Evolutionary conservation across 2,113 vertebrate species (phyloP), one percentile per base, ranked within the genome.

Genomic region (Erythrolamprus reginae): DNA sequence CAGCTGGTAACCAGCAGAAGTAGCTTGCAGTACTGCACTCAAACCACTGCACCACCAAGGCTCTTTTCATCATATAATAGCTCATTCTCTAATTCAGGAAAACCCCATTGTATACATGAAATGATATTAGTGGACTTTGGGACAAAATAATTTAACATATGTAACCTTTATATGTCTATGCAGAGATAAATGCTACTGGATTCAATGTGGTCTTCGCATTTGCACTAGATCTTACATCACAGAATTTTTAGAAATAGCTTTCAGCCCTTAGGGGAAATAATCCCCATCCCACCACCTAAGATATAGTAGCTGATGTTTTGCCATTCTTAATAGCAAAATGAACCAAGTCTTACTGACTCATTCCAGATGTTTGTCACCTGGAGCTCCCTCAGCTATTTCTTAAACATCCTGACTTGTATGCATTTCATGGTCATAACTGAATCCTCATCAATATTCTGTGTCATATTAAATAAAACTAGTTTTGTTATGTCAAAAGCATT

Each of bases 401-500:
- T 52, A n/a, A 93, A 52, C 2, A 3, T 92, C 83, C n/a, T 26
- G 93, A 26, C 5, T 89, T 58, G 53, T 92, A 82, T 82, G 88
- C 17, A 88, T 90, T 86, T 89, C 92, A 28, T 19, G 52, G 51
- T 61, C 15, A 53, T 0, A 88, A n/a, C 3, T 90, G 89, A 90
- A 92, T 65, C 53, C 12, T 50, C 42, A 58, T 50, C 61, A 88
- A 38, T 2, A 0, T 89, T 90, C 23, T 23, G 83, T 77, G 38
- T 13, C 58, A 3, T 23, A 21, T 87, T 87, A 90, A 89, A 42
- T 3, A 53, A 23, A 87, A 89, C 28, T 12, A 86, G 5, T 5
- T n/a, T 92, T 91, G 50, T 89, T 33, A 38, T 70, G 47, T 89
- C 86, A 91, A 77, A 33, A 47, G 9, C 77, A 28, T 2, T 92